Evolutionary conservation across 2,888 invertebrate species (phyloP).

Genomic region (Cotesia congregata): DNA sequence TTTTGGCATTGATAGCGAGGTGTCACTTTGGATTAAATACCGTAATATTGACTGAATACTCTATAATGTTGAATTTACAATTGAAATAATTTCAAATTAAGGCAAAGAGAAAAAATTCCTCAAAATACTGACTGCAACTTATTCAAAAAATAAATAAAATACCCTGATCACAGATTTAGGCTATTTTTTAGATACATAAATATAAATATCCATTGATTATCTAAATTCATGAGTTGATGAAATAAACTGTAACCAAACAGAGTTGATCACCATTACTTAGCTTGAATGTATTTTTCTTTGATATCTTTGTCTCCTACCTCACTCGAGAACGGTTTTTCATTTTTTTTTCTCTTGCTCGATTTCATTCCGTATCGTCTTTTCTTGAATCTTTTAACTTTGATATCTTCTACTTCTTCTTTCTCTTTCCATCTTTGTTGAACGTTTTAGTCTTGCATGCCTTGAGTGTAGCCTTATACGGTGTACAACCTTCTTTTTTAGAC

Average conservation of each 20-base stretch:
- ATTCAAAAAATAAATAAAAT: too few species aligned
- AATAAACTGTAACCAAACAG: conserved; percentile 54
- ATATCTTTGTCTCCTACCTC: conserved; percentile 39
- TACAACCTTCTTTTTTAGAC: conserved; percentile 39
- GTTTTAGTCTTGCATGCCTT: conserved; percentile 44
- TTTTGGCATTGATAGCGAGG: too few species aligned
- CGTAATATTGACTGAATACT: too few species aligned
- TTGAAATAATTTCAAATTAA: too few species aligned
- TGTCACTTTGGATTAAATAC: too few species aligned
- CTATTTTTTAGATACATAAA: too few species aligned
- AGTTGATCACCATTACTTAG: conserved; percentile 66
- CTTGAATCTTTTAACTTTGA: conserved; percentile 39
- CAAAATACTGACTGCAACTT: too few species aligned
- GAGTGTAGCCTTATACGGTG: conserved; percentile 42
- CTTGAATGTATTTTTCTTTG: conserved; percentile 53
- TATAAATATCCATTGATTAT: too few species aligned
- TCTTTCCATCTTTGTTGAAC: conserved; percentile 42
- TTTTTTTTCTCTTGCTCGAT: conserved; percentile 40
- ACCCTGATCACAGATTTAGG: too few species aligned
- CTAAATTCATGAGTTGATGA: too few species aligned
- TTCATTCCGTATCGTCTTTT: conserved; percentile 33
- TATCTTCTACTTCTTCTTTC: conserved; percentile 38
- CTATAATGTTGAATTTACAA: too few species aligned
- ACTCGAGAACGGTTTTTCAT: conserved; percentile 30
- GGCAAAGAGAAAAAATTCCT: too few species aligned